Base-by-base conservation (phyloP, 2,113 vertebrate genomes). In the Oceanodroma tethys region DNA sequence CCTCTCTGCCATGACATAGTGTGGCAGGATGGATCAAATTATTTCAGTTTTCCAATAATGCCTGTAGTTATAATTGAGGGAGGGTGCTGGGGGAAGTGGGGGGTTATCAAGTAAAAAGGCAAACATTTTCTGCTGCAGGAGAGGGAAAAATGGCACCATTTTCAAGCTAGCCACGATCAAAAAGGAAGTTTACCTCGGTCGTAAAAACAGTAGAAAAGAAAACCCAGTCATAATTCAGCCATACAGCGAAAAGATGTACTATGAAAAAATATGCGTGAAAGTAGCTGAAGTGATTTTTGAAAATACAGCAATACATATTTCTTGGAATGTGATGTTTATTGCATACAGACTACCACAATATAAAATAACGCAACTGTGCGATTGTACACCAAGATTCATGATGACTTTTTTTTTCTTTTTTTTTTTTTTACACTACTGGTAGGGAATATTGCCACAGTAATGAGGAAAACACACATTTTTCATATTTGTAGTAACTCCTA, bases 391-490 rank as follows among this genome's bases (percentile, higher is more conserved):
- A 88, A 79, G 48, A 84, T 25, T 95, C 86, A 90, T 45, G 52
- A 59, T 65, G 34, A 25, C 48, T 50, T 45, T 60, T 79, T 22
- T 47, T 48, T 48, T 47, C 65, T 71, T 40, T 47, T 10, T 8
- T 7, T 4, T 53, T 75, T 68, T 74, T 75, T 50, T 11, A 73
- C 67, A 71, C 47, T 81, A 59, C 65, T 81, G 56, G 73, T 88
- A 95, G 40, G 56, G 67, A 95, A 93, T 88, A 91, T 83, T 94
- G 80, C 62, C 60, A 82, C 52, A 86, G 59, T 81, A 95, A 93
- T 87, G 83, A 95, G 80, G 92, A 87, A 96, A 86, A 86, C 63
- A 92, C 68, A 86, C 79, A 92, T 97, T 95, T 94, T 93, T 93
- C 72, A 42, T 94, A 89, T 94, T 91, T 91, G 85, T 91, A 70